Conservation (phyloP, 2,797 vertebrate genomes). For the Delichon dasypus region DNA sequence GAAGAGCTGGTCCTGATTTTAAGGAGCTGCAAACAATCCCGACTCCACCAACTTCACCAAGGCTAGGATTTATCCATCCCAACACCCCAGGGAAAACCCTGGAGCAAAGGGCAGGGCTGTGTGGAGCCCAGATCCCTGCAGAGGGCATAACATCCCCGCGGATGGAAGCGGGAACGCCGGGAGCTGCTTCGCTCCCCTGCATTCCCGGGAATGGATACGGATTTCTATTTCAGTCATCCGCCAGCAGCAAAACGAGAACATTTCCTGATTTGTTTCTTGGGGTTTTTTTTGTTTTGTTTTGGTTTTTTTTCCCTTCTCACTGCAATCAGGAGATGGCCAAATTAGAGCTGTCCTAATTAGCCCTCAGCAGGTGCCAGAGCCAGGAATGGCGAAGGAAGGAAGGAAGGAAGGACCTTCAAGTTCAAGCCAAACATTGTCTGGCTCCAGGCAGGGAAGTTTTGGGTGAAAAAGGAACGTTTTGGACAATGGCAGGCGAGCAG, state of each 20-base stretch:
- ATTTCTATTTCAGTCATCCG: constrained; percentile 74
- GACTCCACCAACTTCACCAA: background rate
- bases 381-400: constrained; percentile 40
- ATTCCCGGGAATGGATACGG: constrained; percentile 59
- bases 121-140: constrained; percentile 54
- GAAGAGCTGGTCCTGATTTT: background rate
- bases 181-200: constrained; percentile 49
- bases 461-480: background rate
- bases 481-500: background rate
- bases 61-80: background rate
- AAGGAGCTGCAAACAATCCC: background rate
- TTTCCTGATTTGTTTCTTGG: constrained; percentile 58
- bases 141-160: constrained; percentile 61
- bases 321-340: constrained; percentile 76
- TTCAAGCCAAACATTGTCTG: constrained; percentile 51
- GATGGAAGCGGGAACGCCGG: background rate
- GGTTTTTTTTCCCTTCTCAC: constrained; percentile 53
- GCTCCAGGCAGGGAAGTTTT: background rate
- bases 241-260: constrained; percentile 68
- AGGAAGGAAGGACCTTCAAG: constrained; percentile 51
- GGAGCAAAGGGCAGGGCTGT: background rate
- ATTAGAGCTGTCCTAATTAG: constrained; percentile 76
- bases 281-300: no score
- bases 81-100: background rate
- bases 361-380: constrained; percentile 72